Percentiles rank a stretch among this genome's conserved stretches.
phyloP scores from a whole-genome alignment of 2,797 vertebrate genomes.

The Spheniscus humboldti region DNA sequence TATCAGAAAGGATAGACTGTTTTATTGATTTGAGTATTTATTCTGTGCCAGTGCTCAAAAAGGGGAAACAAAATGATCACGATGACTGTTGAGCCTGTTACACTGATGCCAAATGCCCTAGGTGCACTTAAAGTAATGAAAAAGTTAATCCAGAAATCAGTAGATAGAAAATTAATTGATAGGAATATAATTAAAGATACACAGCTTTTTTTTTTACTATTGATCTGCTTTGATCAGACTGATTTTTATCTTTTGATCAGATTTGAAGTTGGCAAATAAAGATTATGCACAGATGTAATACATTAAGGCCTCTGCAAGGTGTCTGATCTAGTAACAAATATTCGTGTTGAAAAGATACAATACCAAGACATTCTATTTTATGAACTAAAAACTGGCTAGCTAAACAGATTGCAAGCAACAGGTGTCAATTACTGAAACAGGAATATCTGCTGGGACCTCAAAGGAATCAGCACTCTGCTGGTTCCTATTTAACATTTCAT shows the following conservation, averaged over 20 bases:
- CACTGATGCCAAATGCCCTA: background rate
- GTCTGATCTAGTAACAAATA: background rate
- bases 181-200: background rate
- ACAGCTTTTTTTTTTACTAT: background rate
- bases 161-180: background rate
- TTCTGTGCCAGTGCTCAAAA: background rate
- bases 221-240: background rate
- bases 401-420: background rate
- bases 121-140: slow-evolving; percentile 48
- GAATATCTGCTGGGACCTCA: background rate
- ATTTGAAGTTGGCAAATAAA: background rate
- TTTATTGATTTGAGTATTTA: background rate
- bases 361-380: background rate
- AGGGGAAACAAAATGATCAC: background rate
- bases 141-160: slow-evolving; percentile 15
- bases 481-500: background rate
- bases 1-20: background rate
- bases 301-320: background rate
- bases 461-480: background rate
- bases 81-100: background rate
- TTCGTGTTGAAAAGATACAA: background rate
- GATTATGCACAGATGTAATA: background rate
- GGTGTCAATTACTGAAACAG: background rate
- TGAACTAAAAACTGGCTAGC: background rate
- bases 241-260: background rate